Evolutionary conservation across 2,113 vertebrate species (phyloP), one percentile per base, ranked within the genome.

Genomic region (Strix uralensis): DNA sequence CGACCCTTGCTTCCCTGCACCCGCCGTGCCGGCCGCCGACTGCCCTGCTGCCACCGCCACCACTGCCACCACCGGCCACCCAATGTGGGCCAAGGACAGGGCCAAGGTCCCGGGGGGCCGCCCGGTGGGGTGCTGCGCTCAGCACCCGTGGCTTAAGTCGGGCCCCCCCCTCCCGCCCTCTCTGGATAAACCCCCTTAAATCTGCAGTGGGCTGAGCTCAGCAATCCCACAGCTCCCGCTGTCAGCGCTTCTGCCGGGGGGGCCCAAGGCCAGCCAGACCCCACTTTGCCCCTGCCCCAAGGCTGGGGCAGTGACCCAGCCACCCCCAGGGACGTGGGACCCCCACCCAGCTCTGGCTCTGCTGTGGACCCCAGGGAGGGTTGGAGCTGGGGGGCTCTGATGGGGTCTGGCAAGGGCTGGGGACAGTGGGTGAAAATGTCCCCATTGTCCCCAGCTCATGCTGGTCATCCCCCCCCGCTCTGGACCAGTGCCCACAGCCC

Each of bases 81-180:
- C 99, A 98, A 98, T 99, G 95, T 97, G 92, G 92, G 81, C 70
- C 99, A 99, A 99, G 99, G 99, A 98, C 99, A 95, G 98, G 95
- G 94, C 93, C 88, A 96, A 95, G 97, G 97, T 97, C 94, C 97
- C 3, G 0, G 40, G 72, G 85, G 74, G 74, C 91, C 2, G 6
- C 30, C 94, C 86, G 92, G 91, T 81, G 92, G 98, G 97, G 97
- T 98, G 98, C 98, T 98, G 95, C 62, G 97, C 97, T 99, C 98
- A 99, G 99, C 98, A 95, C 78, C 83, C 19, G 4, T 15, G 49
- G 83, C 78, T 95, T 97, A 97, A 94, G 78, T 63, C 9, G 9
- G 22, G 10, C 26, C 40, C 87, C 69, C 84, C 58, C 70, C 8
- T 14, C 7, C 12, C 6, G 3, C 42, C 26, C 57, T 29, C 40